phyloP scores from a whole-genome alignment of 2,888 invertebrate species.

The Odontocolon sp. region DNA sequence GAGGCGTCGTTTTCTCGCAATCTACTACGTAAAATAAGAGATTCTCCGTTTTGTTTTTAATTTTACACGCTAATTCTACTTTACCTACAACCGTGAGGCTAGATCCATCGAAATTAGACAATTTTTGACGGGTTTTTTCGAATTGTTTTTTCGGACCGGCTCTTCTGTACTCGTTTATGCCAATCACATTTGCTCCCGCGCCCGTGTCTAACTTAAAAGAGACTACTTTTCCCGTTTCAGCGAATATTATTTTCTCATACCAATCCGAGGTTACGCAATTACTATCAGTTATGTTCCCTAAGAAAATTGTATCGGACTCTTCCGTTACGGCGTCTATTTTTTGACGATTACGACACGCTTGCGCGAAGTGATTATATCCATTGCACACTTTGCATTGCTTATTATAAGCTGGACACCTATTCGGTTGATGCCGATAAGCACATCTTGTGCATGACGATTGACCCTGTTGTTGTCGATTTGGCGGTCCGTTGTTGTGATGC shows the following conservation, averaged over 20 bases:
- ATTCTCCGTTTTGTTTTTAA: slow-evolving; percentile 14
- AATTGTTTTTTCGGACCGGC: neutral
- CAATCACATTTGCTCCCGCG: neutral
- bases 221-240: neutral
- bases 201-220: slow-evolving; percentile 18
- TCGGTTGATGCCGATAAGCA: neutral
- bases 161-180: neutral
- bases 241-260: neutral
- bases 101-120: slow-evolving; percentile 22
- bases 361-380: slow-evolving; percentile 45
- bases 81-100: slow-evolving; percentile 24
- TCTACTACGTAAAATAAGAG: slow-evolving; percentile 22
- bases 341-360: slow-evolving; percentile 25
- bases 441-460: slow-evolving; percentile 40
- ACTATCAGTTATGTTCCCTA: no score
- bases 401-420: slow-evolving; percentile 43
- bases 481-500: neutral
- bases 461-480: no score
- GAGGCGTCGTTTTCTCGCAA: neutral
- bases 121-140: neutral
- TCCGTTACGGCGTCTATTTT: neutral
- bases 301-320: neutral
- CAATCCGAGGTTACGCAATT: neutral
- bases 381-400: slow-evolving; percentile 41
- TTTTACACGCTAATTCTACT: slow-evolving; percentile 5